A percentile compares a stretch with the other conserved stretches of the same genome.
These are phyloP conservation scores for Lanius collurio DNA, from an alignment of 2,113 vertebrate genomes.

Conservation along the genomic window DNA sequence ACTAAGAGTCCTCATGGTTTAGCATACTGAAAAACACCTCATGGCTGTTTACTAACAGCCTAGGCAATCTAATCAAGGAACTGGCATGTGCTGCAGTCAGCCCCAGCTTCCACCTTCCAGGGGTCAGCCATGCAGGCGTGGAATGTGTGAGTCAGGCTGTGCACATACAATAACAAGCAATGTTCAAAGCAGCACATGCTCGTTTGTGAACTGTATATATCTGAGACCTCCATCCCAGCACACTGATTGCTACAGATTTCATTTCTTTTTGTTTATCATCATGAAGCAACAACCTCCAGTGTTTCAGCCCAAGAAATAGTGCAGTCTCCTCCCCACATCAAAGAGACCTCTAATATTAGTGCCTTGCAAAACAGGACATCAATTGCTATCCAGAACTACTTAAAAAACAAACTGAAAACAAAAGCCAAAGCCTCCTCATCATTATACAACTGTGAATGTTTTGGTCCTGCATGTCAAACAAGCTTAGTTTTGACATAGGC, in stretches of 20 bases:
- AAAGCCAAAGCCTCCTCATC: constrained; percentile 25
- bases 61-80: not conserved
- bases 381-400: not conserved
- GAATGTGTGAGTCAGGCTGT: not conserved
- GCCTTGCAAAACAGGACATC: constrained; percentile 36
- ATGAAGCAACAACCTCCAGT: not conserved
- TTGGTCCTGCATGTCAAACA: constrained; percentile 67
- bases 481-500: constrained; percentile 61
- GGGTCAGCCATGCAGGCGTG: not conserved
- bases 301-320: not conserved
- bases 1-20: not conserved
- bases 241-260: not conserved
- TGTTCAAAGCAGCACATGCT: not conserved
- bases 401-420: constrained; percentile 46
- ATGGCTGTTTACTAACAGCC: not conserved
- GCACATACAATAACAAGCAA: not conserved
- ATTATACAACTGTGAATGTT: constrained; percentile 48
- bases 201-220: not conserved
- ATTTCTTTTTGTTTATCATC: not conserved
- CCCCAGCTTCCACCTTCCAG: not conserved
- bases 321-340: not conserved
- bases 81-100: not conserved
- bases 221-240: not conserved
- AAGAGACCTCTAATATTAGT: not conserved
- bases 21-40: not conserved